Base-by-base conservation (phyloP, 2,888 invertebrate species). In the Ferrisia virgata region DNA sequence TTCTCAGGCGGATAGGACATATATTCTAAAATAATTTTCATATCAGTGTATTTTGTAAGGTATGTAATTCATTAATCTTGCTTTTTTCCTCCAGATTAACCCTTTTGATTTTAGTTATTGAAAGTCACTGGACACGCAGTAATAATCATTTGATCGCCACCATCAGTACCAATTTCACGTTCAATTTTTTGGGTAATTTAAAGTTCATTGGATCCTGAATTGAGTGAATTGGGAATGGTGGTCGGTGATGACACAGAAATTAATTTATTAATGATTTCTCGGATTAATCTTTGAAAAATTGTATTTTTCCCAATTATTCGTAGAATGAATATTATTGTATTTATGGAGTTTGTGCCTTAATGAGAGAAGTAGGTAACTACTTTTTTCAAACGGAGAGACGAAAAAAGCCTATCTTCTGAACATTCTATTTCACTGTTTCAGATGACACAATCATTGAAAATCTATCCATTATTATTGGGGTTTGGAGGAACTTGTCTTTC, bases 401-500 rank as follows among this genome's bases (percentile, higher is more conserved):
- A n/a, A 84, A 79, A 53, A 78, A 18, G 28, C 15, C 2, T 9
- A n/a, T n/a, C n/a, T n/a, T n/a, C n/a, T n/a, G n/a, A n/a, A n/a
- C n/a, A 31, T 13, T 31, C 47, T 22, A 13, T 80, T 31, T 82
- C 9, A 83, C 83, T 69, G 1, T 83, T 80, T 33, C 43, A 86
- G 86, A 81, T 88, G 82, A 87, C 89, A n/a, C 86, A 87, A 84
- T 83, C 84, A 39, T 85, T 86, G 28, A 86, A 88, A 84, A 85
- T 89, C 79, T 90, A 90, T 72, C 90, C 90, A 80, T 89, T 90
- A 22, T 88, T 96, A 64, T 89, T 96, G 15, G 96, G 96, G 0
- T 96, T 96, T 87, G 92, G 95, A 85, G 92, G 92, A 85, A 92
- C 94, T 82, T 96, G 96, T 87, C 89, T 96, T 15, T 91, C 94